phyloP scores from a whole-genome alignment of 2,797 vertebrate species.

The Balearica regulorum region DNA sequence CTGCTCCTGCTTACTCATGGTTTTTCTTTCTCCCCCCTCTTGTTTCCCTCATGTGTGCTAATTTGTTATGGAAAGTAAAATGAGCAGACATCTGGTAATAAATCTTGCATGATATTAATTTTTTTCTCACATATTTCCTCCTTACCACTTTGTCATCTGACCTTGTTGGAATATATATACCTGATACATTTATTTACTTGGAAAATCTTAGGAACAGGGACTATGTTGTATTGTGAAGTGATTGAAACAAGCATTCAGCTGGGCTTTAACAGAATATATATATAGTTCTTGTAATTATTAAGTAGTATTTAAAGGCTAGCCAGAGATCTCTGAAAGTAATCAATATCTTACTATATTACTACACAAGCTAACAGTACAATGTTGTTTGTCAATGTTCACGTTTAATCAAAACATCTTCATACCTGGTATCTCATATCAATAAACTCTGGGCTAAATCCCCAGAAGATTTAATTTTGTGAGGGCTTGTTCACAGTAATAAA shows the following conservation, averaged over 20 bases:
- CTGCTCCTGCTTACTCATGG: neutral
- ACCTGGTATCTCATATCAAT: neutral
- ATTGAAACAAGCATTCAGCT: neutral
- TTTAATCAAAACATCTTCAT: neutral
- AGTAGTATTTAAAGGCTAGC: neutral
- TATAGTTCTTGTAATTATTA: neutral
- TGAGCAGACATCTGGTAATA: neutral
- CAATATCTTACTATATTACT: neutral
- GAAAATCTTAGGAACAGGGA: neutral
- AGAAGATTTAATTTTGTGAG: neutral
- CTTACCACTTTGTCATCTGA: neutral
- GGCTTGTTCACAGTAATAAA: neutral
- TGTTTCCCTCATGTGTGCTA: neutral
- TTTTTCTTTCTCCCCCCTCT: neutral
- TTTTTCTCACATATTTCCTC: neutral
- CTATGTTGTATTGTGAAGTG: neutral
- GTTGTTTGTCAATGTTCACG: neutral
- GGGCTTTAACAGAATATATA: neutral
- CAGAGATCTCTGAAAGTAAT: neutral
- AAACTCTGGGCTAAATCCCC: neutral
- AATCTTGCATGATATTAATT: neutral
- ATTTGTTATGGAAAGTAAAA: neutral
- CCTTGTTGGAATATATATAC: neutral
- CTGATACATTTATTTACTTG: neutral
- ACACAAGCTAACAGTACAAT: neutral